phyloP scores from a whole-genome alignment of 2,888 invertebrate species.

The Tipula confusa region DNA sequence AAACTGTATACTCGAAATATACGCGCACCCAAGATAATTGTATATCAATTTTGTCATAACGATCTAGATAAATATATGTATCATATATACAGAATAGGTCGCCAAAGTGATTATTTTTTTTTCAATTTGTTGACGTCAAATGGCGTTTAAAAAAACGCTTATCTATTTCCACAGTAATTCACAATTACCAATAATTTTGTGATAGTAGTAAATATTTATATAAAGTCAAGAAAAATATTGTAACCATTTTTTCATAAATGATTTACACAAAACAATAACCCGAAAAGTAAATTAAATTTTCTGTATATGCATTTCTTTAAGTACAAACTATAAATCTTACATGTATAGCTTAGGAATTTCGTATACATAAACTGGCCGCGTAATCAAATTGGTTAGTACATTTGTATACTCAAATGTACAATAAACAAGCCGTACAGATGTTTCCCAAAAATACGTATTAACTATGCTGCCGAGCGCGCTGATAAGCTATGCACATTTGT shows the following conservation, averaged over 20 bases:
- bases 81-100: neutral
- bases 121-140: slow-evolving; percentile 1
- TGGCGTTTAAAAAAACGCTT: neutral
- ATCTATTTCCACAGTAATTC: neutral
- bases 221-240: neutral
- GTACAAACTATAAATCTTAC: neutral
- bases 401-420: neutral
- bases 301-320: neutral
- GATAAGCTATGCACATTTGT: neutral
- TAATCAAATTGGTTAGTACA: too few species aligned
- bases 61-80: neutral
- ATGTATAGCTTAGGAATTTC: neutral
- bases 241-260: neutral
- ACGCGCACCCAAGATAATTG: neutral
- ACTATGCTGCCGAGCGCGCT: neutral
- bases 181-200: slow-evolving; percentile 20
- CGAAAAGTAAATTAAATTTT: neutral
- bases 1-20: neutral
- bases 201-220: neutral
- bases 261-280: neutral
- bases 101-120: neutral
- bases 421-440: neutral
- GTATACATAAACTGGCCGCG: neutral
- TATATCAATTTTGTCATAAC: neutral
- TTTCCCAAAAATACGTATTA: neutral